These are phyloP conservation scores for Thamnophis elegans DNA, from an alignment of 2,797 vertebrate genomes.

Conservation along the genomic window DNA sequence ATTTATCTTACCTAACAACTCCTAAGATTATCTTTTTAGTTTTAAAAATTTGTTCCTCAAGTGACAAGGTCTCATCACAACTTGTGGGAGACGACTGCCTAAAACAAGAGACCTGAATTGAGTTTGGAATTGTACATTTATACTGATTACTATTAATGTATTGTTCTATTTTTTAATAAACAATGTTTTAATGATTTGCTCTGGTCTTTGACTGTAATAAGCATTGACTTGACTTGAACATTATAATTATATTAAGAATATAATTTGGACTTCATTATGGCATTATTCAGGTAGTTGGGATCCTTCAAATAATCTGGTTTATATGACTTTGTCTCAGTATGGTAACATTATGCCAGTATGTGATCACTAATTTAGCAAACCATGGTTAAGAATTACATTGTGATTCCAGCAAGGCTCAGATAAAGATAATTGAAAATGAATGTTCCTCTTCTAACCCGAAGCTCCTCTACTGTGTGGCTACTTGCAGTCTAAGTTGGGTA, in stretches of 20 bases:
- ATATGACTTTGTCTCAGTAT: background rate
- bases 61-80: background rate
- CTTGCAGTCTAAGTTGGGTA: background rate
- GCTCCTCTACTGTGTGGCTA: background rate
- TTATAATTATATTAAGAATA: background rate
- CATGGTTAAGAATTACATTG: background rate
- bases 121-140: background rate
- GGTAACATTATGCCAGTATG: background rate
- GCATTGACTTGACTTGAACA: background rate
- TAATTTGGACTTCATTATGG: background rate
- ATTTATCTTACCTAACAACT: background rate
- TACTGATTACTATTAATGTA: background rate
- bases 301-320: background rate
- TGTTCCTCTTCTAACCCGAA: background rate
- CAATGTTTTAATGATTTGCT: background rate
- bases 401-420: background rate
- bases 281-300: background rate
- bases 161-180: background rate
- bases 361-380: background rate
- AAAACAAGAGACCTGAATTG: background rate
- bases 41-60: background rate
- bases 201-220: background rate
- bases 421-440: background rate
- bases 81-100: background rate
- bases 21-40: background rate